Evolutionary conservation across 2,113 vertebrate species (phyloP).

Genomic region (Sebastes schlegelii): DNA sequence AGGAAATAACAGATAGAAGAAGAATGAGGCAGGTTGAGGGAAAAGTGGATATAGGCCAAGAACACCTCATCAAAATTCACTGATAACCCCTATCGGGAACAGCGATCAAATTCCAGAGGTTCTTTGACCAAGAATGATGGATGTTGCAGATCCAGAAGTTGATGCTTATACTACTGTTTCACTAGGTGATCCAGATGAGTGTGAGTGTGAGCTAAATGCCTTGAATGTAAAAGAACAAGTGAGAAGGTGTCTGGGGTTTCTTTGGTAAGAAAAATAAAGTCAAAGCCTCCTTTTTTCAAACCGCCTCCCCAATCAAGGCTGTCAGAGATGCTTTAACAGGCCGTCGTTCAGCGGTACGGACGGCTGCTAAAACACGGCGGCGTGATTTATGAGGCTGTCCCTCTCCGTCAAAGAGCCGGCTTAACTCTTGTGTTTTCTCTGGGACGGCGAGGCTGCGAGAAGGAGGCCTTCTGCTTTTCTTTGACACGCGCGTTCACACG

Average conservation of each 20-base stretch:
- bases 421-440: slow-evolving; percentile 69
- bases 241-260: slow-evolving; percentile 46
- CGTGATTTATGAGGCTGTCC: slow-evolving; percentile 77
- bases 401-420: slow-evolving; percentile 50
- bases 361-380: slow-evolving; percentile 60
- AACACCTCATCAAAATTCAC: slow-evolving; percentile 5
- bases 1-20: not conserved
- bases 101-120: not conserved
- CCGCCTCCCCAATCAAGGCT: slow-evolving; percentile 40
- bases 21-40: not conserved
- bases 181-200: slow-evolving; percentile 24
- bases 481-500: slow-evolving; percentile 71
- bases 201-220: slow-evolving; percentile 22
- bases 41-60: not conserved
- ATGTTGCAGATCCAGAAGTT: not conserved
- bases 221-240: slow-evolving; percentile 26
- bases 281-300: slow-evolving; percentile 30
- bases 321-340: slow-evolving; percentile 67
- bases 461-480: slow-evolving; percentile 63
- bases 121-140: not conserved
- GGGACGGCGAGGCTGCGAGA: slow-evolving; percentile 40
- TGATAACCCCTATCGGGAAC: not conserved
- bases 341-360: slow-evolving; percentile 37
- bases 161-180: slow-evolving; percentile 1
- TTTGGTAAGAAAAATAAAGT: slow-evolving; percentile 49